Evolutionary conservation across 2,113 vertebrate genomes (phyloP).

Genomic region (Pitta sordida): DNA sequence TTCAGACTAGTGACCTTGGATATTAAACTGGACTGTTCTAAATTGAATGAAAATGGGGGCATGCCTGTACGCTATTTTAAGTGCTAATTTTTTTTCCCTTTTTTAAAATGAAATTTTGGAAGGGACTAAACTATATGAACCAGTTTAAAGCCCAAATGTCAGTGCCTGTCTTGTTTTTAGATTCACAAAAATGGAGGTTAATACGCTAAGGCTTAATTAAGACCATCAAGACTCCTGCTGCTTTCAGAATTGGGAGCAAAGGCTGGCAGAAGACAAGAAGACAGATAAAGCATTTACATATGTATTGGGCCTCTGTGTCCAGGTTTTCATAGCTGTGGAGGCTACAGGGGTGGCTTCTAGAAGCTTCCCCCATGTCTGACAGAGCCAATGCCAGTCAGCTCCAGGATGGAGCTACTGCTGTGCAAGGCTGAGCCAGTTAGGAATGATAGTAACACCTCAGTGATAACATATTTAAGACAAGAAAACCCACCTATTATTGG

Average conservation of each 20-base stretch:
- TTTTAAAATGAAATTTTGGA: not conserved
- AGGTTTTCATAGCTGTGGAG: too few relatives aligned
- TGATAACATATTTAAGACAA: too few relatives aligned
- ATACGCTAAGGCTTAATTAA: not conserved
- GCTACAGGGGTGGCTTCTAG: too few relatives aligned
- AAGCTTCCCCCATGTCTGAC: too few relatives aligned
- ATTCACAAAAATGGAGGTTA: not conserved
- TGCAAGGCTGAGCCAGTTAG: too few relatives aligned
- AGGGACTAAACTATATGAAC: not conserved
- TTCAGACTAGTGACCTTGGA: not conserved
- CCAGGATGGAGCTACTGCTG: too few relatives aligned
- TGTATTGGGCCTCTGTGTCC: too few relatives aligned
- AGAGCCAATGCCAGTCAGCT: too few relatives aligned
- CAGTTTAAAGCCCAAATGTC: not conserved
- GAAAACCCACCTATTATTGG: too few relatives aligned
- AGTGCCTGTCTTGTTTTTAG: not conserved
- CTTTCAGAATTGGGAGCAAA: not conserved
- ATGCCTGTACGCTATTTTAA: not conserved
- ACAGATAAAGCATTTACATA: not conserved
- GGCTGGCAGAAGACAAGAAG: not conserved
- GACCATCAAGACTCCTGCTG: not conserved
- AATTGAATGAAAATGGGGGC: not conserved
- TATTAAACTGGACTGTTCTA: not conserved
- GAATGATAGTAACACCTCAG: too few relatives aligned
- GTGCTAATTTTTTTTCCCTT: not conserved